These are phyloP conservation scores for Chinchilla lanigera DNA, from an alignment of 2,113 vertebrate species.

Conservation along the genomic window DNA sequence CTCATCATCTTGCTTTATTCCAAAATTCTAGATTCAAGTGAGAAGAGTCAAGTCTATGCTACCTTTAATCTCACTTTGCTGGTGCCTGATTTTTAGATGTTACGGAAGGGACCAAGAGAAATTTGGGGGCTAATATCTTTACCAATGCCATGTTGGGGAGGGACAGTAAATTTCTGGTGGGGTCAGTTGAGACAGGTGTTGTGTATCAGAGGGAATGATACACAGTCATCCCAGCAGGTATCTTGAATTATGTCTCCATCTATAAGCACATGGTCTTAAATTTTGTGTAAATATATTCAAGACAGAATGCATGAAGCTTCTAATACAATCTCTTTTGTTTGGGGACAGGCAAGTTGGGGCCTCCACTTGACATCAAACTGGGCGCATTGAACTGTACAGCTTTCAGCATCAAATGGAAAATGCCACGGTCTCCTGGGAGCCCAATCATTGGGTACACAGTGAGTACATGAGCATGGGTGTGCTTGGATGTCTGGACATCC, in stretches of 20 bases:
- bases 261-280: not conserved
- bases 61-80: not conserved
- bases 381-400: slow-evolving; percentile 95
- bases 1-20: not conserved
- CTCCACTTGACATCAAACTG: slow-evolving; percentile 92
- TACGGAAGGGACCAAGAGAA: not conserved
- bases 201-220: not conserved
- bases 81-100: not conserved
- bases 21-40: not conserved
- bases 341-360: slow-evolving; percentile 91
- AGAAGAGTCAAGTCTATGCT: not conserved
- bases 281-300: not conserved
- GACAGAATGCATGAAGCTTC: not conserved
- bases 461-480: slow-evolving; percentile 37
- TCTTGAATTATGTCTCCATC: not conserved
- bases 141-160: not conserved
- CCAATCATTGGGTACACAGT: slow-evolving; percentile 94
- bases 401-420: slow-evolving; percentile 93
- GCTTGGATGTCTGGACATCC: not conserved
- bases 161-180: not conserved
- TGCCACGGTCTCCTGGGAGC: slow-evolving; percentile 90
- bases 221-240: not conserved
- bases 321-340: slow-evolving; percentile 77
- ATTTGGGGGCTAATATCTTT: not conserved
- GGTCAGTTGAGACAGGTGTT: not conserved